phyloP scores from a whole-genome alignment of 1,140 invertebrate genomes.

The Pachyrhynchus sulphureomaculatus region DNA sequence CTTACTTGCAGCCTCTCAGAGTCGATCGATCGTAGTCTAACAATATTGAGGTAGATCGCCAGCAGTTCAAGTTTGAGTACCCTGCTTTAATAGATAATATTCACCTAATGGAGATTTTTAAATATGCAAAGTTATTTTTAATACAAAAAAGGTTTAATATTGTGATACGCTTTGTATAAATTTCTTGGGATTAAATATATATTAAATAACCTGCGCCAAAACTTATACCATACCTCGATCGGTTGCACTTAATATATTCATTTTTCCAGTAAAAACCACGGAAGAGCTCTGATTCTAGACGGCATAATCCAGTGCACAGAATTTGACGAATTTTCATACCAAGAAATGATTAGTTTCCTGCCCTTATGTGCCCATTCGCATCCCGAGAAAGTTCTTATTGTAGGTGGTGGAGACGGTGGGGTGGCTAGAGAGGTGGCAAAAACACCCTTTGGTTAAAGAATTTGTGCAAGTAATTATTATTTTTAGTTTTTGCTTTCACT shows the following conservation, averaged over 20 bases:
- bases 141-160: no score
- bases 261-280: slow-evolving; percentile 74
- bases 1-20: no score
- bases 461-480: slow-evolving; percentile 66
- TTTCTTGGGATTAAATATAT: no score
- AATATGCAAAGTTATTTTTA: no score
- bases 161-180: no score
- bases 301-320: slow-evolving; percentile 97
- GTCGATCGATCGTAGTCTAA: no score
- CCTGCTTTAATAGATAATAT: no score
- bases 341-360: slow-evolving; percentile 97
- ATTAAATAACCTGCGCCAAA: no score
- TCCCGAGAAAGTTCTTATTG: slow-evolving; percentile 91
- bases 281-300: slow-evolving; percentile 88
- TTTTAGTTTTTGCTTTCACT: no score
- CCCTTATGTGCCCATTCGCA: slow-evolving; percentile 89
- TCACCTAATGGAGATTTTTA: no score
- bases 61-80: no score
- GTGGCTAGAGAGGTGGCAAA: slow-evolving; percentile 93
- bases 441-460: slow-evolving; percentile 82
- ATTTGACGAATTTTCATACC: slow-evolving; percentile 95
- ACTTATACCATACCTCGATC: neutral
- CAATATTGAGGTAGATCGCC: no score
- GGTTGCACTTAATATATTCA: neutral
- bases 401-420: slow-evolving; percentile 97